These are phyloP conservation scores for Drosophila basisetae DNA, from an alignment of 2,888 invertebrate genomes.

Conservation along the genomic window DNA sequence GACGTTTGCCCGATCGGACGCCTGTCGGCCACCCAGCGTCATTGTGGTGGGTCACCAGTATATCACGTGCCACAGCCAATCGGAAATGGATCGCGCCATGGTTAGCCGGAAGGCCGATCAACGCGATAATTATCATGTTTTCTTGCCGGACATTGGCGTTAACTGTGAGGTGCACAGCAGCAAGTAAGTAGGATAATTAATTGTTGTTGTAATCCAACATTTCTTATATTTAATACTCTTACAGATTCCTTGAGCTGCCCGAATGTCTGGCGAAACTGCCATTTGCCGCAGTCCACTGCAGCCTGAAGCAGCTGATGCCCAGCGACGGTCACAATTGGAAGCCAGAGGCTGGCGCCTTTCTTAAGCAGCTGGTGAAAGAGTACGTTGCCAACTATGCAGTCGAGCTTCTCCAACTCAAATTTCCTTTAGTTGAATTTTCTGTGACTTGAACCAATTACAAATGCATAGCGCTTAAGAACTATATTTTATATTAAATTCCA, in stretches of 20 bases:
- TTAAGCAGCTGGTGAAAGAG: slow-evolving; percentile 88
- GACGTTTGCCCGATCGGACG: slow-evolving; percentile 55
- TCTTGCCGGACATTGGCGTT: slow-evolving; percentile 89
- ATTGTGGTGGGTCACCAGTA: slow-evolving; percentile 87
- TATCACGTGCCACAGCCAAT: slow-evolving; percentile 86
- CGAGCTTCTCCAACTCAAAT: background rate
- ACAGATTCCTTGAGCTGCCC: slow-evolving; percentile 86
- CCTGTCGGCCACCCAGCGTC: background rate
- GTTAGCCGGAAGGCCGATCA: slow-evolving; percentile 81
- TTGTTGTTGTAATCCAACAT: background rate
- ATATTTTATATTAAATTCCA: background rate
- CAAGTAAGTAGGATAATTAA: slow-evolving; percentile 31
- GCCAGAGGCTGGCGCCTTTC: slow-evolving; percentile 86
- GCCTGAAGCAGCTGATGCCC: slow-evolving; percentile 87
- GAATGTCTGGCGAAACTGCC: slow-evolving; percentile 85
- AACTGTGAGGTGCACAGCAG: slow-evolving; percentile 84
- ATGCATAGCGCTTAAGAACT: background rate
- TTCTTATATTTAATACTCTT: background rate
- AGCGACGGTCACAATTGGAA: slow-evolving; percentile 87
- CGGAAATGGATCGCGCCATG: slow-evolving; percentile 85
- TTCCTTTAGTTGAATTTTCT: background rate
- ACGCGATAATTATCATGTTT: slow-evolving; percentile 86
- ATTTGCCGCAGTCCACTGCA: slow-evolving; percentile 87
- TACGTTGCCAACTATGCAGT: slow-evolving; percentile 79
- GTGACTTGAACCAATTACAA: background rate